phyloP scores from a whole-genome alignment of 1,140 invertebrate species.

The Samia ricini region DNA sequence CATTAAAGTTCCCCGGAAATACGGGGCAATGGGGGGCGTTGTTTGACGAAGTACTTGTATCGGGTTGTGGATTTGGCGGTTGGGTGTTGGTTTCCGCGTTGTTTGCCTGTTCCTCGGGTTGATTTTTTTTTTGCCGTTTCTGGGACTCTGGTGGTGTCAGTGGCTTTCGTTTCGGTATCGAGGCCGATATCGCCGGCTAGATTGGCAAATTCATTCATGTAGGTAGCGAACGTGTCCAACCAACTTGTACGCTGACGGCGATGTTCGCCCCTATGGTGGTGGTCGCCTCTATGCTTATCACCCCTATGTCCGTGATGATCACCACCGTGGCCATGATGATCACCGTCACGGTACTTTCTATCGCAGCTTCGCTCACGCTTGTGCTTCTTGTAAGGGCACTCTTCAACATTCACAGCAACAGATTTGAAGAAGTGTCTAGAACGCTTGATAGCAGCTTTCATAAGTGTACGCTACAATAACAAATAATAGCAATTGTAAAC shows the following conservation, averaged over 20 bases:
- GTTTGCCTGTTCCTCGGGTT: background rate
- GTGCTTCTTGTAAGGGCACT: slow-evolving; percentile 40
- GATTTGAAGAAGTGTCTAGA: slow-evolving; percentile 61
- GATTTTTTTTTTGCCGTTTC: slow-evolving; percentile 3
- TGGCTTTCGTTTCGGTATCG: slow-evolving; percentile 17
- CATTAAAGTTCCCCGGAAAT: background rate
- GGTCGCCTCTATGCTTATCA: slow-evolving; percentile 17
- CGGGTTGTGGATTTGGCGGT: slow-evolving; percentile 6
- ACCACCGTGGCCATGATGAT: slow-evolving; percentile 13
- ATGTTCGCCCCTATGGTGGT: slow-evolving; percentile 28
- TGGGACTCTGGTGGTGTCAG: no score
- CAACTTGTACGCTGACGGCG: slow-evolving; percentile 46
- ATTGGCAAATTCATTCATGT: slow-evolving; percentile 73
- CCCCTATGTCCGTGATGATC: slow-evolving; percentile 24
- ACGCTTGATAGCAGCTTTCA: slow-evolving; percentile 51
- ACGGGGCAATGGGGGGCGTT: slow-evolving; percentile 27
- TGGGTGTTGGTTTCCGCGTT: slow-evolving; percentile 21
- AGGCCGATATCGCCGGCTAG: slow-evolving; percentile 60
- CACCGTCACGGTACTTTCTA: slow-evolving; percentile 33
- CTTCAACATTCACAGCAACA: slow-evolving; percentile 32
- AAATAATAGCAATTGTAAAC: background rate
- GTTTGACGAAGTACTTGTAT: slow-evolving; percentile 14
- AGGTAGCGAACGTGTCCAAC: slow-evolving; percentile 64
- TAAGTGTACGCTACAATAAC: slow-evolving; percentile 39
- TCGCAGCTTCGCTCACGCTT: slow-evolving; percentile 44